Base-by-base conservation (phyloP, 2,888 invertebrate species). In the Reticulitermes lucifugus region DNA sequence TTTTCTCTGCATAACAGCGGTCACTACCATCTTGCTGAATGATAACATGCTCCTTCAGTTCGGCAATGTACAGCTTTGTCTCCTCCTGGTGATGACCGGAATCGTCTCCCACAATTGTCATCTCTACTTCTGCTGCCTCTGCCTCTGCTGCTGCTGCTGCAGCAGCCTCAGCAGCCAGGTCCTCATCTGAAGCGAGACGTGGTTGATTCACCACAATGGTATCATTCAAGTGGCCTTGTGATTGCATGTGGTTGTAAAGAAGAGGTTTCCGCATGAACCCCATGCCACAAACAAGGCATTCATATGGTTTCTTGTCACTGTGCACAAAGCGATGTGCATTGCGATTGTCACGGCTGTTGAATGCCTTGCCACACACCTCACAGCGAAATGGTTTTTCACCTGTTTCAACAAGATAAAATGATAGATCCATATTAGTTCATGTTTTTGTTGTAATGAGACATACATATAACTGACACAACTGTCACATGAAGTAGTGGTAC, bases 261-360 rank as follows among this genome's bases (percentile, higher is more conserved):
- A 95, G 91, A 5, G 96, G 96, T 89, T 96, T 96, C 18, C 97
- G 92, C 96, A 97, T 97, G 89, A 95, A 97, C 0, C 96, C 96
- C 88, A 94, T 94, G 6, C 96, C 96, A 89, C 97, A 97, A 10
- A 95, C 94, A 86, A 95, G 91, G 89, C 97, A 97, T 90, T 96
- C 96, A 90, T 96, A 97, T 0, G 96, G 97, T 88, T 97, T 97
- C 90, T 96, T 96, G 89, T 96, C 95, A 89, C 96, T 96, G 91
- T 97, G 97, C 79, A 96, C 95, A 90, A 96, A 97, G 55, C 96
- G 93, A 90, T 97, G 97, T 18, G 96, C 95, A 91, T 97, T 96
- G 86, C 96, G 92, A 89, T 97, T 97, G 91, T 97, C 97, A 86
- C 96, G 93, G 18, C 96, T 96, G 89, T 95, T 96, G 91, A 97